These are phyloP conservation scores for Ophiothrix spiculata DNA, from an alignment of 35 echinoderm and acorn worm species.

Conservation along the genomic window DNA sequence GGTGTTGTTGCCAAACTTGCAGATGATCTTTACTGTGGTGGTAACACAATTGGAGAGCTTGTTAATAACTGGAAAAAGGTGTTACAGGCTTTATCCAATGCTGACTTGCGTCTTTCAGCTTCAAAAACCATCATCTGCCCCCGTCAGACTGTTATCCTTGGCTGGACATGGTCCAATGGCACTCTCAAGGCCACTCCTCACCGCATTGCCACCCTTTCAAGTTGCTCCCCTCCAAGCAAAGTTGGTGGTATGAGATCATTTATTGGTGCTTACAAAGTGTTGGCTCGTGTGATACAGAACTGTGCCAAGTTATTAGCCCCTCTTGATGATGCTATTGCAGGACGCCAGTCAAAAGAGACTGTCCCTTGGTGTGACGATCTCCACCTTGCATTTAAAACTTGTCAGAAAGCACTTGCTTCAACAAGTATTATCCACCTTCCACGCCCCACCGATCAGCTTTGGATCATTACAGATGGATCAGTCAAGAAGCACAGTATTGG, in stretches of 20 bases:
- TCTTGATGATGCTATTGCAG: background rate
- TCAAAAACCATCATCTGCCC: conserved; percentile 53
- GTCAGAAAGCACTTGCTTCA: conserved; percentile 7
- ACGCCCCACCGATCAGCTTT: conserved; percentile 31
- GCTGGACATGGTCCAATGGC: conserved; percentile 54
- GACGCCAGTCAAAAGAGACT: background rate
- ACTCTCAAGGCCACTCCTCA: conserved; percentile 39
- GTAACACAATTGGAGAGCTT: conserved; percentile 7
- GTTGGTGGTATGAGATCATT: conserved; percentile 37
- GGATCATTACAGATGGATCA: conserved; percentile 39
- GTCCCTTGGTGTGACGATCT: conserved; percentile 14
- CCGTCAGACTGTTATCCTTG: conserved; percentile 43
- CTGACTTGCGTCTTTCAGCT: conserved; percentile 22
- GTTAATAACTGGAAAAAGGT: conserved; percentile 20
- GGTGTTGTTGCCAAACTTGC: conserved; percentile 42
- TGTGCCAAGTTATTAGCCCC: background rate
- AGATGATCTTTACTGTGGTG: conserved; percentile 55
- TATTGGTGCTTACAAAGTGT: conserved; percentile 10
- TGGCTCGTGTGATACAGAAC: background rate
- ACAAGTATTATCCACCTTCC: conserved; percentile 31
- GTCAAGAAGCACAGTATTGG: conserved; percentile 20
- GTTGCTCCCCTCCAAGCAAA: conserved; percentile 13
- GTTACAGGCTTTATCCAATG: conserved; percentile 11
- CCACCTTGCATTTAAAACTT: conserved; percentile 14
- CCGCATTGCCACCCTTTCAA: background rate